Evolutionary conservation across 1,140 invertebrate species (phyloP).

Genomic region (Batillaria attramentaria): DNA sequence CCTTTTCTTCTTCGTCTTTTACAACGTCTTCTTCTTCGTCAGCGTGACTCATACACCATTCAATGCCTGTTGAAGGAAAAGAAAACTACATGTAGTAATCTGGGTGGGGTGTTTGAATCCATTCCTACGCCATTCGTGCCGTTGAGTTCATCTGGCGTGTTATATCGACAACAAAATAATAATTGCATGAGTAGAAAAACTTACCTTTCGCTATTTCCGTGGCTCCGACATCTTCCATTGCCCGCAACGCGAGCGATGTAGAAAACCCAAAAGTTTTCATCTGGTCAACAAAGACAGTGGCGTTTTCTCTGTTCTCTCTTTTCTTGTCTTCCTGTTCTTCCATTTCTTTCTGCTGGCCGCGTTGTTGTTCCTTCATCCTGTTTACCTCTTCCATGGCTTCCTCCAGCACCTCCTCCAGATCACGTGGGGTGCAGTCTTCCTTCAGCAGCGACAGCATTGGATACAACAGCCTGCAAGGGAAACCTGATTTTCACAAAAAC

Average conservation of each 20-base stretch:
- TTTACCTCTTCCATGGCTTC: constrained; percentile 21
- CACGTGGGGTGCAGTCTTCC: not conserved
- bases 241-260: constrained; percentile 27
- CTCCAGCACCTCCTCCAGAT: constrained; percentile 27
- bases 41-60: constrained; percentile 23
- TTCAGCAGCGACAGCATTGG: constrained; percentile 12
- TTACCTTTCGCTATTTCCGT: constrained; percentile 49
- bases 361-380: not conserved
- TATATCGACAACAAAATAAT: too few species aligned
- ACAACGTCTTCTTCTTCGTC: not conserved
- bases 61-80: too few species aligned
- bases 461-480: constrained; percentile 2
- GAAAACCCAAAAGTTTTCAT: constrained; percentile 31
- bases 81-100: too few species aligned
- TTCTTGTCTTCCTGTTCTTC: not conserved
- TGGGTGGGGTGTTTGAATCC: too few species aligned
- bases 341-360: not conserved
- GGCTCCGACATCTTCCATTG: constrained; percentile 31
- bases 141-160: too few species aligned
- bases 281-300: constrained; percentile 23
- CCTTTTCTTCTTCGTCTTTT: too few species aligned
- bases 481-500: too few species aligned
- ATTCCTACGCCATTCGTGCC: too few species aligned
- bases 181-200: too few species aligned
- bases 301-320: not conserved